Conservation (phyloP, 1,140 invertebrate genomes). For the Drosophila sucinea region DNA sequence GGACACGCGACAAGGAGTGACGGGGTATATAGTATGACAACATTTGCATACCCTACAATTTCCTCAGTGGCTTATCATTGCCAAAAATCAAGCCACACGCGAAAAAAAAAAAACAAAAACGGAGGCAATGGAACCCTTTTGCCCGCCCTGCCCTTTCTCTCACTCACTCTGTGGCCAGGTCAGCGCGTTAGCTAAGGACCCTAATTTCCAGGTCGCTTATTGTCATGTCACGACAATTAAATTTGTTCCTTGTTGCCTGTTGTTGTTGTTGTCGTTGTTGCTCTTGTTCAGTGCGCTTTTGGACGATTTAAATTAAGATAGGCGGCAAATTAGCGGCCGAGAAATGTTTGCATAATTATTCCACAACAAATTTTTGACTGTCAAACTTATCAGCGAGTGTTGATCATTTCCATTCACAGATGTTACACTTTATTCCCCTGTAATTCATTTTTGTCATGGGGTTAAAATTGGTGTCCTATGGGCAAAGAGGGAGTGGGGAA, state of each 20-base stretch:
- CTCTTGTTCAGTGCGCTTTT: slow-evolving; percentile 68
- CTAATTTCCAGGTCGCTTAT: slow-evolving; percentile 73
- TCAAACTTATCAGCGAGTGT: slow-evolving; percentile 56
- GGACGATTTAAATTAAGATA: slow-evolving; percentile 80
- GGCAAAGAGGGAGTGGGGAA: slow-evolving; percentile 7
- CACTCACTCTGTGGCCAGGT: not conserved
- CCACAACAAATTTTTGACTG: slow-evolving; percentile 51
- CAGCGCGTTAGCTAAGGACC: slow-evolving; percentile 48
- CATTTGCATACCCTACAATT: slow-evolving; percentile 80
- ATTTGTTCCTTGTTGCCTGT: slow-evolving; percentile 31
- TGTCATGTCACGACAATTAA: slow-evolving; percentile 80
- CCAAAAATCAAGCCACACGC: slow-evolving; percentile 64
- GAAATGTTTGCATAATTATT: slow-evolving; percentile 80
- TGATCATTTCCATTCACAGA: slow-evolving; percentile 67
- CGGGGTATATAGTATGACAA: slow-evolving; percentile 35
- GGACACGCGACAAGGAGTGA: slow-evolving; percentile 61
- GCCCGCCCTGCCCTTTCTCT: not conserved
- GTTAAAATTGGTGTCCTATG: slow-evolving; percentile 40
- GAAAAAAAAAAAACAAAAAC: slow-evolving; percentile 41
- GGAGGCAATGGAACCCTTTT: slow-evolving; percentile 3
- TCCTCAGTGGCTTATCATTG: slow-evolving; percentile 58
- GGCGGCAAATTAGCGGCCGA: slow-evolving; percentile 76
- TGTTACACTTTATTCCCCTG: slow-evolving; percentile 55
- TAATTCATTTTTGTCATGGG: slow-evolving; percentile 23
- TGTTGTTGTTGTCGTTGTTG: not conserved